Evolutionary conservation across 2,797 vertebrate genomes (phyloP).

Genomic region (Hydrophis major): DNA sequence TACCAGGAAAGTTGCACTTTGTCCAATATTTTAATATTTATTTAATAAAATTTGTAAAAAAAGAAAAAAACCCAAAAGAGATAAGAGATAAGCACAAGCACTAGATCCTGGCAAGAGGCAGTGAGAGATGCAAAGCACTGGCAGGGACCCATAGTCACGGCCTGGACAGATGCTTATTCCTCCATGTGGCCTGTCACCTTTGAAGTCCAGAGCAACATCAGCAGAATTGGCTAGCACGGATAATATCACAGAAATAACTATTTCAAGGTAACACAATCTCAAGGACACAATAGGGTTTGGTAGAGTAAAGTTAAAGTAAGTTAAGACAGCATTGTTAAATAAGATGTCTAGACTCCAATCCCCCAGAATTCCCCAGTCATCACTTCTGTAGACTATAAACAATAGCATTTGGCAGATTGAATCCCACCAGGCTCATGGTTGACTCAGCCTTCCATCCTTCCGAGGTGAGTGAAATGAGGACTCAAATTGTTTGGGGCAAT

Average conservation of each 20-base stretch:
- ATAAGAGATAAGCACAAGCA: not conserved
- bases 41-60: too few species aligned
- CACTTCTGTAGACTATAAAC: not conserved
- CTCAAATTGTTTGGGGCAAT: too few species aligned
- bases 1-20: too few species aligned
- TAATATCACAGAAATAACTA: not conserved
- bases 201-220: not conserved
- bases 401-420: not conserved
- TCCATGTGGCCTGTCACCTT: not conserved
- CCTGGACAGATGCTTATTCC: not conserved
- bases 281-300: not conserved
- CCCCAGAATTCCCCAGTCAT: not conserved
- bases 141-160: not conserved
- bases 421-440: too few species aligned
- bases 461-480: too few species aligned
- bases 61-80: too few species aligned
- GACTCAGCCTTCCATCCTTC: too few species aligned
- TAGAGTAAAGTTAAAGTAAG: not conserved
- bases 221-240: not conserved
- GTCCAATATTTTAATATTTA: too few species aligned
- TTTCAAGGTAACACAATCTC: not conserved
- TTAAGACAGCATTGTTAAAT: not conserved
- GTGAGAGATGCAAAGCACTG: not conserved
- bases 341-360: not conserved
- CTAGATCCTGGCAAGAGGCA: not conserved